Percentiles rank a stretch among this genome's conserved stretches.
These are phyloP conservation scores for Limnephilus auricula DNA, from an alignment of 2,888 invertebrate genomes.

Conservation along the genomic window DNA sequence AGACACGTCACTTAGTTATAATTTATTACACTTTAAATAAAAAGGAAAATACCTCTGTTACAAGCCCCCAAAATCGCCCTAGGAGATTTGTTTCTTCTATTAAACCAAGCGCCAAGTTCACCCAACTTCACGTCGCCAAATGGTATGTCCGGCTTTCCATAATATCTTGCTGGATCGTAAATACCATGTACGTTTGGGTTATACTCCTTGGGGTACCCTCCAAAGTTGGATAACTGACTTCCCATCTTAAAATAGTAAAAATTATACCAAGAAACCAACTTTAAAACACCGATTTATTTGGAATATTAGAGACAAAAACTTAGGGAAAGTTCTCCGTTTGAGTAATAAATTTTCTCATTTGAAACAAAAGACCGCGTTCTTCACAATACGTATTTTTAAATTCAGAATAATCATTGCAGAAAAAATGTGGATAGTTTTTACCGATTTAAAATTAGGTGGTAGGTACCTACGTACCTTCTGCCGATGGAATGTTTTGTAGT, in stretches of 20 bases:
- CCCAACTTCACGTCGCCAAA: slow-evolving; percentile 91
- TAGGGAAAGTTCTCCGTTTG: not conserved
- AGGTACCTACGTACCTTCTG: not conserved
- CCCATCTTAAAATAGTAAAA: not conserved
- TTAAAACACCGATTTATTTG: not conserved
- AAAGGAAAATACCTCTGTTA: slow-evolving; percentile 81
- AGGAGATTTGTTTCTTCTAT: slow-evolving; percentile 89
- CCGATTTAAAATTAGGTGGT: not conserved
- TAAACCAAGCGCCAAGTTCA: slow-evolving; percentile 91
- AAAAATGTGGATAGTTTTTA: not conserved
- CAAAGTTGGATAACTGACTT: slow-evolving; percentile 75
- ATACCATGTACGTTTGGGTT: slow-evolving; percentile 94
- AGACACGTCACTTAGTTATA: too few relatives aligned
- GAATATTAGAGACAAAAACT: not conserved
- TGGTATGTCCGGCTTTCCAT: slow-evolving; percentile 96
- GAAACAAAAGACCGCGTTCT: not conserved
- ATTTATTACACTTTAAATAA: too few relatives aligned
- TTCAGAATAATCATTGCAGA: not conserved
- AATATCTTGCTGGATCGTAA: slow-evolving; percentile 94
- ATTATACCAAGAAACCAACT: not conserved
- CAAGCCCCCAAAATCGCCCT: slow-evolving; percentile 80
- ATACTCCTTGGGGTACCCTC: slow-evolving; percentile 95
- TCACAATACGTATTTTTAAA: not conserved
- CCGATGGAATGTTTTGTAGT: not conserved
- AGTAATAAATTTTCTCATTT: not conserved